Percentiles rank a stretch among this genome's conserved stretches.
phyloP scores from a whole-genome alignment of 2,113 vertebrate genomes.

The Gallinago undulata region DNA sequence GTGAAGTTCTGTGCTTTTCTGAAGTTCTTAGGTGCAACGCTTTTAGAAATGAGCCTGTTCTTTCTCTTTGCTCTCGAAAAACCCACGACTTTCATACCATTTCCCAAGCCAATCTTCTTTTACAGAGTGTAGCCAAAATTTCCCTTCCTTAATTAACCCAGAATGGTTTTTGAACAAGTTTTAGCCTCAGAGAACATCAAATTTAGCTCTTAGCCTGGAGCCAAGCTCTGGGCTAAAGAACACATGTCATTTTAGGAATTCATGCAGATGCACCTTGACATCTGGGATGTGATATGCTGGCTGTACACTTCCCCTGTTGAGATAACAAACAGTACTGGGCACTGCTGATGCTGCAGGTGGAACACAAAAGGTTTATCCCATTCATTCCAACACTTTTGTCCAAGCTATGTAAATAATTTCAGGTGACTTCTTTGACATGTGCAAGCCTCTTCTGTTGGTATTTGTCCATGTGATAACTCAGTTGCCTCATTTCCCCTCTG shows the following conservation, averaged over 20 bases:
- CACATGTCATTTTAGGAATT: conserved; percentile 73
- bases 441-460: neutral
- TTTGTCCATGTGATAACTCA: neutral
- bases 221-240: conserved; percentile 73
- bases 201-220: conserved; percentile 77
- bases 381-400: neutral
- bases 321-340: neutral
- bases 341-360: neutral
- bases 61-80: conserved; percentile 50
- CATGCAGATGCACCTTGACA: conserved; percentile 67
- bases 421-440: neutral
- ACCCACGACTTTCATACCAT: neutral
- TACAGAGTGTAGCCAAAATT: conserved; percentile 60
- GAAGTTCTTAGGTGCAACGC: conserved; percentile 35
- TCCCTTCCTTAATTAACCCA: conserved; percentile 69
- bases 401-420: neutral
- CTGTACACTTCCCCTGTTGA: neutral
- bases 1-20: conserved; percentile 54
- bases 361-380: neutral
- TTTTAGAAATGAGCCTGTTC: conserved; percentile 62
- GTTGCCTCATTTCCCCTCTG: neutral
- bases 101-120: conserved; percentile 52
- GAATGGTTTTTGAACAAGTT: conserved; percentile 66
- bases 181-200: conserved; percentile 72
- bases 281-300: conserved; percentile 51